Evolutionary conservation across 1,140 invertebrate species (phyloP), one percentile per base, ranked within the genome.

Genomic region (Pseudomyrmex sp.): DNA sequence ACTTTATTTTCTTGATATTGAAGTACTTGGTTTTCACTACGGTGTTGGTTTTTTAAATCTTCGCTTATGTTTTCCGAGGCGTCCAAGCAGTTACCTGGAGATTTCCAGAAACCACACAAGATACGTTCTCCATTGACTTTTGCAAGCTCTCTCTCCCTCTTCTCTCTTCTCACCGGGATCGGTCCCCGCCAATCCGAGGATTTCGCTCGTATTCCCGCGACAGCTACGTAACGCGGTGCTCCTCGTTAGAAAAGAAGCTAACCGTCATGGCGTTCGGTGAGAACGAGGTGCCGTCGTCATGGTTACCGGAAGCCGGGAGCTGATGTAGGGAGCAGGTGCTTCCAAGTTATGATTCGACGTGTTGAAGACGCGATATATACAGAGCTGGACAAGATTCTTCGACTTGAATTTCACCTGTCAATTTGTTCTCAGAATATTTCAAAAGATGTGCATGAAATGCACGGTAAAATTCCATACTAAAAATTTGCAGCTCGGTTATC

Each of bases 171-270:
- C 50, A 1, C 35, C 76, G 44, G 44, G 54, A 79, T 46, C 44
- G 2, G 35, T 56, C 44, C 0, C 61, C 20, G 76, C 15, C 76
- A 80, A 80, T 80, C 66, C 23, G 7, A 59, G 56, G 54, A 72
- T 80, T 80, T 50, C 52, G 15, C 76, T 68, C 58, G 56, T 58
- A 26, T 54, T 63, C n/a, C 15, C 46, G 35, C 70, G 70, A 56
- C 56, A 50, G 48, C 48, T 61, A 63, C 84, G 88, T 91, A 88
- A 90, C 90, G 35, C 35, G 84, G 87, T 85, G 89, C 85, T 85
- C 87, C 90, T 93, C 90, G 92, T 93, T 93, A 93, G 87, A 86
- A 90, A 90, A 91, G 89, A 90, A 91, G 86, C 88, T 85, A 89
- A 90, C 87, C 84, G 75, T 83, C 79, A 62, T 85, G 83, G 77